Percentiles rank a stretch among this genome's conserved stretches.
Evolutionary conservation across 2,113 vertebrate genomes (phyloP).

Genomic region (Muscicapa adusta): DNA sequence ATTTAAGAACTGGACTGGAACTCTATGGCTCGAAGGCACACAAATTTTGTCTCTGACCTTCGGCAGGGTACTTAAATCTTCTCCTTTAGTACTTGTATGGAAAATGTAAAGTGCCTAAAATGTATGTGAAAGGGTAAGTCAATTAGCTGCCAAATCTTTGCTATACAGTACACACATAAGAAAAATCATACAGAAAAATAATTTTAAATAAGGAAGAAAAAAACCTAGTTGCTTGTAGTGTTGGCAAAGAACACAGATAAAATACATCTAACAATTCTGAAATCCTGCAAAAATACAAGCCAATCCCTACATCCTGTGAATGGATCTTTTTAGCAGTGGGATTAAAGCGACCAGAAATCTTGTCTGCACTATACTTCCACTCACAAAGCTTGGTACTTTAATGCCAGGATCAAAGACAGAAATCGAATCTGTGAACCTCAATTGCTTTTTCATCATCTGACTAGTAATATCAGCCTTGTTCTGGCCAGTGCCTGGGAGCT

Average conservation of each 20-base stretch:
- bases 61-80: neutral
- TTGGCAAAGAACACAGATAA: neutral
- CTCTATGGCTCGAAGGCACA: neutral
- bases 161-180: accelerated
- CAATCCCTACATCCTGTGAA: neutral
- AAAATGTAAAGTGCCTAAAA: neutral
- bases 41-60: neutral
- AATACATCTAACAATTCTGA: neutral
- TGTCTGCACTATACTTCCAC: neutral
- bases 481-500: slow-evolving; percentile 68
- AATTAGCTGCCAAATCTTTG: neutral
- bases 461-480: slow-evolving; percentile 74
- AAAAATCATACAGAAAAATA: neutral
- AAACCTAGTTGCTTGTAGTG: neutral
- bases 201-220: neutral
- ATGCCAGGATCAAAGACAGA: slow-evolving; percentile 54
- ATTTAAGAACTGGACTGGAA: slow-evolving; percentile 10
- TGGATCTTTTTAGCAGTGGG: neutral
- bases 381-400: slow-evolving; percentile 11
- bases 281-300: neutral
- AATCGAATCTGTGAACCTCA: slow-evolving; percentile 43
- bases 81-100: neutral
- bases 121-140: neutral
- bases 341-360: slow-evolving; percentile 28
- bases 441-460: slow-evolving; percentile 67